Evolutionary conservation across 2,797 vertebrate genomes (phyloP).

Genomic region (Siniperca undulata): DNA sequence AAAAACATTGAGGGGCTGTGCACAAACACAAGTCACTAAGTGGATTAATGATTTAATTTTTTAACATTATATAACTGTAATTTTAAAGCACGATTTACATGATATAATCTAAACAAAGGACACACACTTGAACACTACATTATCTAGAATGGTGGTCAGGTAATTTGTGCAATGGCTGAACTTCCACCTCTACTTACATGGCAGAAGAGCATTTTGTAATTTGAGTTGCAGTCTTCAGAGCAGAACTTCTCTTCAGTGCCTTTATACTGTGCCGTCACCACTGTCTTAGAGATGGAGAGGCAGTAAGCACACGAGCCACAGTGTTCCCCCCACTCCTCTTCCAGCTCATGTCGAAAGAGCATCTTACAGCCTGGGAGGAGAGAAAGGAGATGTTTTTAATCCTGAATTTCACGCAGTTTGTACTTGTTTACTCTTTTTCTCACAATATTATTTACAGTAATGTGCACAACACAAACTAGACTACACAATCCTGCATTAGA

Average conservation of each 20-base stretch:
- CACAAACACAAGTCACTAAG: too few species aligned
- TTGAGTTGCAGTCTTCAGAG: conserved; percentile 90
- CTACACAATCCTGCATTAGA: background rate
- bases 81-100: background rate
- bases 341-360: conserved; percentile 90
- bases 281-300: conserved; percentile 85
- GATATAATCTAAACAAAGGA: background rate
- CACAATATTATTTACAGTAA: background rate
- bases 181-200: conserved; percentile 78
- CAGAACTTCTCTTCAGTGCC: conserved; percentile 90
- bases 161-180: background rate
- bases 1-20: too few species aligned
- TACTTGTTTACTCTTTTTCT: too few species aligned
- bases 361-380: conserved; percentile 88
- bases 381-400: background rate
- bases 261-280: conserved; percentile 86
- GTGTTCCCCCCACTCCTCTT: conserved; percentile 89
- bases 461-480: too few species aligned
- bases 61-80: background rate
- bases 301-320: conserved; percentile 92
- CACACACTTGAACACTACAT: too few species aligned
- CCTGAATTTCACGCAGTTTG: background rate
- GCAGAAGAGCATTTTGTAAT: conserved; percentile 88
- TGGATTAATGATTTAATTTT: too few species aligned
- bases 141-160: rapidly evolving